Conservation (phyloP, 2,797 vertebrate species). For the Arrhamphus sclerolepis region DNA sequence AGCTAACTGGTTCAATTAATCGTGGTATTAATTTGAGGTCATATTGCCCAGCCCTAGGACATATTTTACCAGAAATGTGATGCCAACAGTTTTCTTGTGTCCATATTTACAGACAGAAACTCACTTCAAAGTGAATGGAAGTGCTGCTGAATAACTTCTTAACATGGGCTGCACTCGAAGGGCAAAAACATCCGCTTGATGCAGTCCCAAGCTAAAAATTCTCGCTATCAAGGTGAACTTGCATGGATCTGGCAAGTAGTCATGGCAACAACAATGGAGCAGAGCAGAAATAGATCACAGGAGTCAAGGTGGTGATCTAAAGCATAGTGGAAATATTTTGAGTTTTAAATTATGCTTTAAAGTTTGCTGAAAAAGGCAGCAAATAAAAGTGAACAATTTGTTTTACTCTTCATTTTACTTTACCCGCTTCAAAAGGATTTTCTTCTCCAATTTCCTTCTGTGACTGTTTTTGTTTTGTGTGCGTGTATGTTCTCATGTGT, state of each 20-base stretch:
- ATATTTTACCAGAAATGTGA: too few species aligned
- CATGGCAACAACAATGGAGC: conserved; percentile 35
- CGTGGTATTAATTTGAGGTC: too few species aligned
- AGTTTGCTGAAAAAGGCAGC: conserved; percentile 1
- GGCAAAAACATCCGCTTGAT: not conserved
- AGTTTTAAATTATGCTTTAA: conserved; percentile 17
- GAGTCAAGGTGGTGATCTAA: conserved; percentile 21
- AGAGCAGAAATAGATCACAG: conserved; percentile 43
- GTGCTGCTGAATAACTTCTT: conserved; percentile 1
- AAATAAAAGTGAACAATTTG: not conserved
- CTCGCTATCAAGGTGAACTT: conserved; percentile 20
- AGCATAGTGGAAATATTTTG: conserved; percentile 14
- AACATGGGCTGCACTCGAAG: not conserved
- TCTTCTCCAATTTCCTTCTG: conserved; percentile 23
- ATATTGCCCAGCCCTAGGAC: too few species aligned
- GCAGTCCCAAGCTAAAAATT: conserved; percentile 7
- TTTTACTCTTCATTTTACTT: not conserved
- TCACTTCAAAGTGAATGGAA: conserved; percentile 9
- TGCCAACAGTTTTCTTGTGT: too few species aligned
- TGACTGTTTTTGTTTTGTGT: too few species aligned
- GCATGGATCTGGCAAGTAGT: conserved; percentile 11
- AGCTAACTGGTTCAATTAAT: too few species aligned
- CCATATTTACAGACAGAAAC: conserved; percentile 3
- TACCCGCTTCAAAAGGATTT: conserved; percentile 8
- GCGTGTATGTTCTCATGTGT: conserved; percentile 16